Base-by-base conservation (phyloP, 1,140 invertebrate genomes). In the Diachasmimorpha longicaudata region DNA sequence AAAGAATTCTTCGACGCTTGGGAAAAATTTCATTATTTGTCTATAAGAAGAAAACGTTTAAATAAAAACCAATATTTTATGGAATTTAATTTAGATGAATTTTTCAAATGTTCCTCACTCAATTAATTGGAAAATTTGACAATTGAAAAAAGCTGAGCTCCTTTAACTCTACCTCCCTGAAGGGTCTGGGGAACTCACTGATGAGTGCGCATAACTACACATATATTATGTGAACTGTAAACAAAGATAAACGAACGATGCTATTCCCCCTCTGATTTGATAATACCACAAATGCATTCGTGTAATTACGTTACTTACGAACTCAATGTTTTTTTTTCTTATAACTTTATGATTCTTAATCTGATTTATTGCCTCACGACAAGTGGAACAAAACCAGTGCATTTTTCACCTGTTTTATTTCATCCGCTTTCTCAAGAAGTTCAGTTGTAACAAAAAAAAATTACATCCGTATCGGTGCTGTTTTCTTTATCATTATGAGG, bases 191-290 rank as follows among this genome's bases (percentile, higher is more conserved):
- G n/a, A 16, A 14, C 36, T n/a, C 25, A 14, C 36, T 68, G 66
- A 68, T 68, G 66, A 68, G 66, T 68, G 36, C 25, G 36, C 66
- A 68, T 68, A 68, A 68, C 39, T 68, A 68, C 66, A 68, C 36
- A n/a, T 63, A 63, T 63, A 63, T 63, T 63, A 63, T 63, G 31
- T 23, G 58, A 23, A 23, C 58, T 63, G 58, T 63, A 63, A 25
- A 63, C 58, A 3, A 63, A 63, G 58, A 63, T 63, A 63, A 63
- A 23, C 58, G 23, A 23, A 63, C 58, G 19, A 31, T 23, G 19
- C 31, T 63, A 63, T 63, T 63, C 23, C 58, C 25, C 21, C 58
- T 63, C 11, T 63, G 58, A 63, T 63, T 63, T 63, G 58, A 63
- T 63, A 63, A 11, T 63, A 19, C 58, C 23, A 25, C 19, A 63